Percentiles rank a stretch among this genome's conserved stretches.
phyloP scores from a whole-genome alignment of 2,113 vertebrate genomes.

The Ceyx melanurus region DNA sequence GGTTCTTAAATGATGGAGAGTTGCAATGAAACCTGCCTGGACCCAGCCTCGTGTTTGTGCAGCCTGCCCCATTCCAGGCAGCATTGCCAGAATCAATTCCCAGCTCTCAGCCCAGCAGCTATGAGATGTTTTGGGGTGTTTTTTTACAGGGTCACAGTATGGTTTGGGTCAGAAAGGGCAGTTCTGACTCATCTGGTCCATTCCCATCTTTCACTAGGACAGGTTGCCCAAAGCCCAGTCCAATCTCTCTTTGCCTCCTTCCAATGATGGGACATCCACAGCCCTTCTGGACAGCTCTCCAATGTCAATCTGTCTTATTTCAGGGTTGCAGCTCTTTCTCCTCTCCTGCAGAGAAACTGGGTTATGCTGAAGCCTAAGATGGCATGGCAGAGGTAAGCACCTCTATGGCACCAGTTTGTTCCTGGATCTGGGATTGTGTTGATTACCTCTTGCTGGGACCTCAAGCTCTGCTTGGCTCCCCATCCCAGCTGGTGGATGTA shows the following conservation, averaged over 20 bases:
- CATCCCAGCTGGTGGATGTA: fast-evolving
- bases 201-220: not conserved
- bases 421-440: not conserved
- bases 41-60: not conserved
- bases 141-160: not conserved
- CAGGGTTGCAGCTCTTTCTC: not conserved
- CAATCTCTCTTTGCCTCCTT: not conserved
- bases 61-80: fast-evolving
- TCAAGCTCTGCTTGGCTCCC: not conserved
- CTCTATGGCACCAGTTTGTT: not conserved
- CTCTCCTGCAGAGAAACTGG: not conserved
- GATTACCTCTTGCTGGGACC: not conserved
- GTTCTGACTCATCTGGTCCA: not conserved
- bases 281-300: not conserved
- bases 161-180: not conserved
- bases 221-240: not conserved
- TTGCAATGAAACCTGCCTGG: not conserved
- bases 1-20: not conserved
- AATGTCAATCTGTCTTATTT: not conserved
- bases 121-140: not conserved
- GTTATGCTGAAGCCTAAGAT: not conserved
- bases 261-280: not conserved
- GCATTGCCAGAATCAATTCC: not conserved
- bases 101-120: not conserved
- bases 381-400: not conserved